phyloP scores from a whole-genome alignment of 2,888 invertebrate genomes.

The Camptogramma bilineatum region DNA sequence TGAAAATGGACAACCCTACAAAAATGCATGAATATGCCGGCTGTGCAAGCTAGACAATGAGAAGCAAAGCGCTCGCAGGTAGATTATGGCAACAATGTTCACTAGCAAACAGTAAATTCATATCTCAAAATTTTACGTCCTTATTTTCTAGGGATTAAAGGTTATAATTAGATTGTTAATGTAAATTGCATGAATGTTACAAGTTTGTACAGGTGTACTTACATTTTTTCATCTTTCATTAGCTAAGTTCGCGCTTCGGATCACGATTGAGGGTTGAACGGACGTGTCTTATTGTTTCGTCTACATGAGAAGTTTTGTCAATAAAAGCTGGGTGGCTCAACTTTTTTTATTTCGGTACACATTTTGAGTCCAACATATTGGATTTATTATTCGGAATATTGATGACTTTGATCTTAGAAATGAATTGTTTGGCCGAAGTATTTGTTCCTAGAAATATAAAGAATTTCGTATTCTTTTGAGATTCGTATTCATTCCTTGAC shows the following conservation, averaged over 20 bases:
- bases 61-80: constrained; percentile 79
- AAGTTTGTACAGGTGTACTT: constrained; percentile 72
- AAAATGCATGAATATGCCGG: constrained; percentile 66
- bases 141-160: constrained; percentile 46
- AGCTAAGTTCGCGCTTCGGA: constrained; percentile 84
- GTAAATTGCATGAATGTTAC: constrained; percentile 18
- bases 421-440: constrained; percentile 27
- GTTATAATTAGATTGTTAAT: constrained; percentile 26
- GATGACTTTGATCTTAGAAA: constrained; percentile 43
- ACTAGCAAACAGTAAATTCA: constrained; percentile 33
- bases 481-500: constrained; percentile 17
- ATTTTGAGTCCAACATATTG: constrained; percentile 47
- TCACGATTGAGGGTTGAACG: constrained; percentile 78
- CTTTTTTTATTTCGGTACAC: constrained; percentile 55
- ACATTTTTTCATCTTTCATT: constrained; percentile 80
- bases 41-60: constrained; percentile 82
- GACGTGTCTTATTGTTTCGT: constrained; percentile 82
- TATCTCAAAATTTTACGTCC: constrained; percentile 34
- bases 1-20: constrained; percentile 68
- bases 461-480: constrained; percentile 17
- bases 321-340: constrained; percentile 75
- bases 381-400: constrained; percentile 47
- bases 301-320: constrained; percentile 80
- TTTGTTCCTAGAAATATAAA: constrained; percentile 29
- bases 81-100: constrained; percentile 63